Evolutionary conservation across 2,113 vertebrate genomes (phyloP).

Genomic region (Brachypodius melanocephalos): DNA sequence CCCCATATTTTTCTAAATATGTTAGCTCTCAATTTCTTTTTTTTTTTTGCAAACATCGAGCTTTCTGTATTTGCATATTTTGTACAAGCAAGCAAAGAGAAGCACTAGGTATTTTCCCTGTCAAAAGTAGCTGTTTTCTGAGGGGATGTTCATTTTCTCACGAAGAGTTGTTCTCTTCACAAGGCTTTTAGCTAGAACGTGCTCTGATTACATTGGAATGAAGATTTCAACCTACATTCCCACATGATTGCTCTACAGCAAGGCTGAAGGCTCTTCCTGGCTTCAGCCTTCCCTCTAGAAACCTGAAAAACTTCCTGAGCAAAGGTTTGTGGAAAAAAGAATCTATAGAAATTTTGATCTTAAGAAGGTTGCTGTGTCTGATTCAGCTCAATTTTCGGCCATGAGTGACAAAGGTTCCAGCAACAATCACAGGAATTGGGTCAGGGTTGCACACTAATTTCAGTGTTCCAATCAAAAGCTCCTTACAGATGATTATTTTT

Average conservation of each 20-base stretch:
- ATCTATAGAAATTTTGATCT: background rate
- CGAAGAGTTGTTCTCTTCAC: background rate
- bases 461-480: background rate
- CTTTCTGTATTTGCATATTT: conserved; percentile 1
- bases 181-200: background rate
- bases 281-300: background rate
- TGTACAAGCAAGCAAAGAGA: background rate
- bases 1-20: conserved; percentile 36
- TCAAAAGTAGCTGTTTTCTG: background rate
- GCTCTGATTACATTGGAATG: background rate
- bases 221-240: background rate
- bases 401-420: background rate
- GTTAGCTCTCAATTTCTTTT: background rate
- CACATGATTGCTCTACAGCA: background rate
- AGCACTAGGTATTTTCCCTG: background rate
- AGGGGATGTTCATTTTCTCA: background rate
- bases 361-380: background rate
- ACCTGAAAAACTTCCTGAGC: background rate
- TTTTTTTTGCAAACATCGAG: background rate
- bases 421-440: background rate
- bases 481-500: background rate
- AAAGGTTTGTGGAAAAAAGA: background rate
- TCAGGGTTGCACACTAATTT: background rate
- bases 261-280: background rate
- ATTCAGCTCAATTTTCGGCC: background rate